Evolutionary conservation across 1,140 invertebrate genomes (phyloP), one percentile per base, ranked within the genome.

Genomic region (Brachionus paranguensis): DNA sequence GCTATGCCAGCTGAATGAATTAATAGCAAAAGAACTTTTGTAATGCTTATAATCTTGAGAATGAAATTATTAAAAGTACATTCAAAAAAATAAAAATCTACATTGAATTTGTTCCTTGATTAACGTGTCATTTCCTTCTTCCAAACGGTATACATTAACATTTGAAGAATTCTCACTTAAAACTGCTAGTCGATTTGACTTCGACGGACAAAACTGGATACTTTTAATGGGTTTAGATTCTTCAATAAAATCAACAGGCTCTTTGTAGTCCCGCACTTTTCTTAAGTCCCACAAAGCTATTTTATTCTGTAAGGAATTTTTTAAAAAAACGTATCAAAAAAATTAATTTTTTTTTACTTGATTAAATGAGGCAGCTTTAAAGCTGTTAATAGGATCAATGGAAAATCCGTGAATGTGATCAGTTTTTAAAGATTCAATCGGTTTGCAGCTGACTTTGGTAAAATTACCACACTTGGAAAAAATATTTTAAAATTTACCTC

Each of bases 241-340:
- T 27, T 81, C 78, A 37, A 81, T 81, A 41, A 81, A 81, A 45
- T 47, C 78, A 68, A 64, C 11, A 45, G 78, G 78, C 41, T 81
- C 53, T 64, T 64, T 81, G 11, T 27, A 41, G 41, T 74, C 70
- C 3, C 29, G 24, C 2, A 79, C 37, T 41, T 33, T 79, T 79
- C 78, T 60, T 17, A 81, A 29, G 17, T 81, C 78, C 78, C 78
- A 81, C 8, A 81, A 24, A 27, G 78, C 78, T 29, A 81, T 60
- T 81, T 81, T 29, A 37, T 81, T 81, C 78, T 81, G 12, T 47
- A n/a, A 47, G 14, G 14, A 47, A 1, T 47, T 47, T 12, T 12
- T 47, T 12, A 3, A 5, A 47, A 47, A 47, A 6, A 7, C 7
- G 33, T 1, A 47, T 78, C 37, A 47, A 74, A 41, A 60, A 27